These are phyloP conservation scores for Potamarius usumacintae DNA, from an alignment of 2,113 vertebrate species.

Conservation along the genomic window DNA sequence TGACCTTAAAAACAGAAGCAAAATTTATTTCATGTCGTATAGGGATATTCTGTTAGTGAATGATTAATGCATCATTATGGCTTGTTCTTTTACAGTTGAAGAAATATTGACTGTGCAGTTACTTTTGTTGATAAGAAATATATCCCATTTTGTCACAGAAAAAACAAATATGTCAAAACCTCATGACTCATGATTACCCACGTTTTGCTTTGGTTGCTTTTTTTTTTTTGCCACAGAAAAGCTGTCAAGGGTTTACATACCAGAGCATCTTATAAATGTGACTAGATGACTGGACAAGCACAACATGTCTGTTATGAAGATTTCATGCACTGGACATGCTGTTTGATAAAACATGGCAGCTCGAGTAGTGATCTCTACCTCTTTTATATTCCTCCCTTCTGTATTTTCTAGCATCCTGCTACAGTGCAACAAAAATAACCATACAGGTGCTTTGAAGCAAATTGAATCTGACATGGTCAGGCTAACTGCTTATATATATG, in stretches of 20 bases:
- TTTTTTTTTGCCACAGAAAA: not conserved
- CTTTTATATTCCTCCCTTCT: constrained; percentile 27
- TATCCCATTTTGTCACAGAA: not conserved
- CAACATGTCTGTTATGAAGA: constrained; percentile 25
- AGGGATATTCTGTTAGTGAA: not conserved
- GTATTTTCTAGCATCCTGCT: constrained; percentile 7
- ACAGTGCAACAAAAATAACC: constrained; percentile 10
- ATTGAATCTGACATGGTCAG: constrained; percentile 20
- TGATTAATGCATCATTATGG: not conserved
- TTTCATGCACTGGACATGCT: constrained; percentile 3
- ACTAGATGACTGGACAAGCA: not conserved
- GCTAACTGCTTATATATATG: too few species aligned
- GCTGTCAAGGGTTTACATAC: not conserved
- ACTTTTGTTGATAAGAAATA: not conserved
- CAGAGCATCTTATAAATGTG: not conserved
- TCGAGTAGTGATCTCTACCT: constrained; percentile 22
- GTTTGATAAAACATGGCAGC: constrained; percentile 32
- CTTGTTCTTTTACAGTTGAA: not conserved
- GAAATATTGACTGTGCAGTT: not conserved
- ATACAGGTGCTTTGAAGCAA: constrained; percentile 12
- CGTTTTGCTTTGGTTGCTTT: not conserved
- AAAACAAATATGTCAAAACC: too few species aligned
- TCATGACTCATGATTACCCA: too few species aligned
- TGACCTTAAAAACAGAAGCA: not conserved
- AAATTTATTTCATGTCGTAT: not conserved